Percentiles rank a stretch among this genome's conserved stretches.
Evolutionary conservation across 2,888 invertebrate genomes (phyloP).

Genomic region (Heliconius charithonia): DNA sequence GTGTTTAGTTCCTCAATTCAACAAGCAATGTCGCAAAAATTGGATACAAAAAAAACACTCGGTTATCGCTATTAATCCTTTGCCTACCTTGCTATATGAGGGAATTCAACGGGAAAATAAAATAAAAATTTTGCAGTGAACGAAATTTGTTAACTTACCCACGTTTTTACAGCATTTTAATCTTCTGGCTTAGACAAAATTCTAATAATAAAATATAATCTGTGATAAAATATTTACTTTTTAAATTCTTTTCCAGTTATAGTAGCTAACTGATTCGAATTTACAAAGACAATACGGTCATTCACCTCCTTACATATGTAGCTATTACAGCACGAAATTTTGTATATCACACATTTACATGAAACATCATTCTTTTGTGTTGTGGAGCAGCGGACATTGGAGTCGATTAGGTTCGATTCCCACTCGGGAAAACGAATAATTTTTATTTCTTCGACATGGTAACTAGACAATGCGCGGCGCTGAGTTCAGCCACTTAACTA

Average conservation of each 20-base stretch:
- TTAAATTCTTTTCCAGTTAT: background rate
- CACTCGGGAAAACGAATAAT: background rate
- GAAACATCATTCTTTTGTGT: too few species aligned
- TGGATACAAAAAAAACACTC: too few species aligned
- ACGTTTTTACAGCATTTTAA: too few species aligned
- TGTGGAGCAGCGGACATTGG: too few species aligned
- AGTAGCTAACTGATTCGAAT: background rate
- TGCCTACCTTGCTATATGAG: too few species aligned
- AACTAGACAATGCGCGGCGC: background rate
- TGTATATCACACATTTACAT: background rate
- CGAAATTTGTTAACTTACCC: too few species aligned
- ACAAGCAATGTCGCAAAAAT: too few species aligned
- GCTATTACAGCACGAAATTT: background rate
- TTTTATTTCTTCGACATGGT: background rate
- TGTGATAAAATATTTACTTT: background rate
- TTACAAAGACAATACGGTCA: constrained; percentile 3
- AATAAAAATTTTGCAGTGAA: too few species aligned
- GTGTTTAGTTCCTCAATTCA: background rate
- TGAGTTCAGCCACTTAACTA: background rate
- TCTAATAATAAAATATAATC: background rate
- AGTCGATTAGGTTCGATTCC: background rate
- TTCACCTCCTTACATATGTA: background rate
- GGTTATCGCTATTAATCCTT: too few species aligned
- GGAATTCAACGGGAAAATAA: too few species aligned
- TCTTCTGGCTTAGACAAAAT: too few species aligned